Conservation (phyloP, 2,113 vertebrate genomes). For the Indicator indicator region DNA sequence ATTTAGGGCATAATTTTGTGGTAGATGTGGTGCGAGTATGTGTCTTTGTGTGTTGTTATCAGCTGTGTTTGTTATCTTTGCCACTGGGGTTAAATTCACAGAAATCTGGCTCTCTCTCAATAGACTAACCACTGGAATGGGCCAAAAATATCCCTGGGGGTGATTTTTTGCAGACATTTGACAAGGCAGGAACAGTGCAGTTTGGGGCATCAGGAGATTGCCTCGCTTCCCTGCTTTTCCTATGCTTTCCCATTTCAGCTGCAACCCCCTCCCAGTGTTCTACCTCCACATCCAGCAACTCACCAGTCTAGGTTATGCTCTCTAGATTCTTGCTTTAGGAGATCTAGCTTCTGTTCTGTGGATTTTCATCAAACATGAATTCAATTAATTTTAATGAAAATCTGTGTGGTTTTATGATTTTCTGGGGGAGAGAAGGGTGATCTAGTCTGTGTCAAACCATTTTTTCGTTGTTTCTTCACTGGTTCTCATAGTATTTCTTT, state of each 20-base stretch:
- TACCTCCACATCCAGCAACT: not conserved
- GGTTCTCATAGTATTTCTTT: not conserved
- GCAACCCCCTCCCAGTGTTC: not conserved
- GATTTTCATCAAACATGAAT: not conserved
- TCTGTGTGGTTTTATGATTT: not conserved
- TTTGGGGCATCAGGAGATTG: not conserved
- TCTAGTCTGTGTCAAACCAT: not conserved
- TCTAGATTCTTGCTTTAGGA: not conserved
- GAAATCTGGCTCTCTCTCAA: not conserved
- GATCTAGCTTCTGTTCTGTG: not conserved
- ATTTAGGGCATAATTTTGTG: not conserved
- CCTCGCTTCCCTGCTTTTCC: not conserved
- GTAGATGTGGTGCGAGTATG: not conserved
- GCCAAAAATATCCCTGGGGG: not conserved
- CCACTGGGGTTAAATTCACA: not conserved
- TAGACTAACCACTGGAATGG: not conserved
- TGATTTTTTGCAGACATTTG: not conserved
- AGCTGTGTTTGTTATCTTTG: not conserved
- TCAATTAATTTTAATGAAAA: not conserved
- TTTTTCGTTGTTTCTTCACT: not conserved
- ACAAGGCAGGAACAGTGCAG: not conserved
- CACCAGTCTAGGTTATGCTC: not conserved
- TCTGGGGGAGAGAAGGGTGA: fast-evolving
- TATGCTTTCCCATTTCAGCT: not conserved
- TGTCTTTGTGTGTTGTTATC: not conserved